Base-by-base conservation (phyloP, 2,797 vertebrate species). In the Microcaecilia unicolor region DNA sequence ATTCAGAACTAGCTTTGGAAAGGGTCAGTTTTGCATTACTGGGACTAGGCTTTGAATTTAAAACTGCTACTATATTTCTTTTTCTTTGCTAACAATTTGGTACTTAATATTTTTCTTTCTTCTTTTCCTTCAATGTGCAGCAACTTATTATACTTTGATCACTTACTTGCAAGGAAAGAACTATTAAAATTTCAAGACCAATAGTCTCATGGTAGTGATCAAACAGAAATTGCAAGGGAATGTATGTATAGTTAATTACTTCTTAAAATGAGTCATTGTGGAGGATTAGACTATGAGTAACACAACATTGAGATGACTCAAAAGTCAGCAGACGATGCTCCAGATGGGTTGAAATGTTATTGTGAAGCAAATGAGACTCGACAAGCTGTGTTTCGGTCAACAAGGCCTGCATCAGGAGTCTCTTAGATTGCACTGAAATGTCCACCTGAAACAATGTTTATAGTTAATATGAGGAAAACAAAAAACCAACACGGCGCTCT, bases 171-270 rank as follows among this genome's bases (percentile, higher is more conserved):
- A 15, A 10, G 4, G 5, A 37, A 8, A 39, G 13, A 3, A 18
- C 7, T 11, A 21, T 22, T 42, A 21, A 34, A 14, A 39, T 15
- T n/a, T 34, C 31, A 46, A 32, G 20, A 10, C 11, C 9, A n/a
- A 4, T 15, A 20, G 16, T 31, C 17, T 48, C 3, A 48, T 8
- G 10, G 27, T 34, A 20, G 32, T 33, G 15, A 29, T 36, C 37
- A 58, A 56, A 35, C 17, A 18, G 12, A n/a, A 38, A 23, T n/a
- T 13, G 18, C 37, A 49, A 38, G 12, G 17, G 15, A 36, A 23
- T n/a, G 28, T 5, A 23, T 19, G 18, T 4, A 11, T 34, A n/a
- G 23, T 34, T 28, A 24, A 44, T 50, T 33, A 11, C 41, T 47
- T 55, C 25, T 15, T 24, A 37, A 56, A 33, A 6, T 36, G 21